Conservation (phyloP, 2,113 vertebrate species). For the Morone saxatilis region DNA sequence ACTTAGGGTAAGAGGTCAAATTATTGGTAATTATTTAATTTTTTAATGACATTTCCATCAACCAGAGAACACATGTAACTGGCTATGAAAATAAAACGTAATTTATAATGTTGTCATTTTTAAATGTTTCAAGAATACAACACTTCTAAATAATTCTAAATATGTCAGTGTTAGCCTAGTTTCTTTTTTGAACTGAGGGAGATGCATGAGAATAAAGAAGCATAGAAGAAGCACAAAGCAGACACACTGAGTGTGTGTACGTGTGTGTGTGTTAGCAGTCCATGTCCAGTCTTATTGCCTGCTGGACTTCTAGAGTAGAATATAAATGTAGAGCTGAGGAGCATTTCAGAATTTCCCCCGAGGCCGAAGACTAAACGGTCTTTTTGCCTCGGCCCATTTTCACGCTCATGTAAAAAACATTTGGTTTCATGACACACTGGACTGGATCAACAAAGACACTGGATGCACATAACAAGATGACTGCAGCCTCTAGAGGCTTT, state of each 20-base stretch:
- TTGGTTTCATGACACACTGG: conserved; percentile 24
- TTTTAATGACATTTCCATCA: too few species aligned
- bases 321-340: conserved; percentile 30
- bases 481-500: conserved; percentile 32
- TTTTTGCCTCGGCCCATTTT: conserved; percentile 40
- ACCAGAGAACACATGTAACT: too few species aligned
- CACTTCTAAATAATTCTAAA: not conserved
- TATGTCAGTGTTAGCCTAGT: not conserved
- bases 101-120: not conserved
- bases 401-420: conserved; percentile 61
- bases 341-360: conserved; percentile 25
- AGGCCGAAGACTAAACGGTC: conserved; percentile 37
- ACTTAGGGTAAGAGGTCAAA: too few species aligned
- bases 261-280: not conserved
- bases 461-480: conserved; percentile 24
- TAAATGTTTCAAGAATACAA: not conserved
- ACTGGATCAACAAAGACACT: conserved; percentile 16
- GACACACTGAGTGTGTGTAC: not conserved
- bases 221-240: not conserved
- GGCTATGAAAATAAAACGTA: too few species aligned
- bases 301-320: conserved; percentile 16
- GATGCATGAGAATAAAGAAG: not conserved
- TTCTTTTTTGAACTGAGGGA: not conserved
- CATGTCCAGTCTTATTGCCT: conserved; percentile 13
- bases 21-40: too few species aligned